Base-by-base conservation (phyloP, 2,797 vertebrate species). In the Serranus cabrilla region DNA sequence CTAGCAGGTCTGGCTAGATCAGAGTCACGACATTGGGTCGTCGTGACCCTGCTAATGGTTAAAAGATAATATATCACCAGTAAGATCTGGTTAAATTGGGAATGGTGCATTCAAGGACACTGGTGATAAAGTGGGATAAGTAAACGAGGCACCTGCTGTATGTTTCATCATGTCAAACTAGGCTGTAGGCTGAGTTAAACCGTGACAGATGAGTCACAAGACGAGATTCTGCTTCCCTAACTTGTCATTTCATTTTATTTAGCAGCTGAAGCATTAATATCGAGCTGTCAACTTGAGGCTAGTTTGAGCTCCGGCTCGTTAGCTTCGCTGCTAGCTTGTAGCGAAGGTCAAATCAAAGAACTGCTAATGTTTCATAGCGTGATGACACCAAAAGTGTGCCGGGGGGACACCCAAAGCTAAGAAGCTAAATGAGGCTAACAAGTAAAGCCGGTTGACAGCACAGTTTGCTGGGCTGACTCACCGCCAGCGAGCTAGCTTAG, bases 301-400 rank as follows among this genome's bases (percentile, higher is more conserved):
- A 52, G 18, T 11, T 11, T 4, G 7, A 4, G 52, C 49, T n/a
- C 0, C 5, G 1, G 57, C 11, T n/a, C 7, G 65, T 56, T 88
- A 88, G 80, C 84, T 50, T 64, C 57, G 0, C 1, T n/a, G 78
- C 52, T 92, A 83, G 58, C 84, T 65, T 21, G n/a, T 2, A 67
- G 55, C 75, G 57, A 91, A 91, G 91, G 92, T 92, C 91, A 93
- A 57, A 75, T 9, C 61, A 65, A 47, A 61, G 55, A 23, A 45
- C 3, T 34, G 65, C 78, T 70, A 13, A 7, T 23, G 13, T 11
- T 16, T 49, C 11, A 0, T 20, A 57, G 52, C 58, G 11, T 25
- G 1, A 11, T 2, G 37, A 2, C 65, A 17, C 6, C 2, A 16
- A 11, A 31, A 40, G 39, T 14, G 12, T 21, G 2, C 4, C n/a